A percentile compares a stretch with the other conserved stretches of the same genome.
phyloP scores from a whole-genome alignment of 1,140 invertebrate genomes.

The Gonatopus flavifemur region DNA sequence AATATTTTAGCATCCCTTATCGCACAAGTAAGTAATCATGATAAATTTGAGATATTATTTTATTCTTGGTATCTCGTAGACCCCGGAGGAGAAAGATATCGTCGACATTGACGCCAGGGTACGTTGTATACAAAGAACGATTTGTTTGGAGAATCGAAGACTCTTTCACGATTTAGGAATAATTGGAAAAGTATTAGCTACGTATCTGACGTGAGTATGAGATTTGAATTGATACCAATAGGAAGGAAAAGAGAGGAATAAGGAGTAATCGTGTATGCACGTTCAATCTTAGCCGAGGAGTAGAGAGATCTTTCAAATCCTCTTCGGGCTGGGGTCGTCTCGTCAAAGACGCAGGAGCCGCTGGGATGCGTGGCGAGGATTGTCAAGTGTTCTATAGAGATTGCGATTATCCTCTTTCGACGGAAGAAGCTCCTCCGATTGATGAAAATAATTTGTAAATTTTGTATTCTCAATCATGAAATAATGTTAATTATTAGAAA shows the following conservation, averaged over 20 bases:
- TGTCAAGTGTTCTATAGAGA: conserved; percentile 48
- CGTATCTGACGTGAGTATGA: conserved; percentile 51
- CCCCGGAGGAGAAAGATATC: conserved; percentile 40
- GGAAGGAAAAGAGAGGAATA: not conserved
- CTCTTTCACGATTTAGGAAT: conserved; percentile 41
- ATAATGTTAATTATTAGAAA: conserved; percentile 6
- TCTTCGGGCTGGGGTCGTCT: conserved; percentile 45
- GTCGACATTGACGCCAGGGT: conserved; percentile 43
- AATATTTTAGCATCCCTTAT: too few species aligned
- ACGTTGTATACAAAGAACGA: conserved; percentile 49
- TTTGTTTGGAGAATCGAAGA: conserved; percentile 49
- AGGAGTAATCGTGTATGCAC: too few species aligned
- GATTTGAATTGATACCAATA: too few species aligned
- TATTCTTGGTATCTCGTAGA: too few species aligned
- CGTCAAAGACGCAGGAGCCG: conserved; percentile 43
- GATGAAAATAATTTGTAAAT: too few species aligned
- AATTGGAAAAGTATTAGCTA: conserved; percentile 40
- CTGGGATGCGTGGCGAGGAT: conserved; percentile 45
- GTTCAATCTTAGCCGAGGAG: conserved; percentile 22
- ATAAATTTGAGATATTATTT: too few species aligned
- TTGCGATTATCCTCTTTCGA: conserved; percentile 24
- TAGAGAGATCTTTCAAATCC: conserved; percentile 34
- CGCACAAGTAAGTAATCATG: too few species aligned
- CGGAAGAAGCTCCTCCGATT: too few species aligned
- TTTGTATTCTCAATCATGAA: too few species aligned